A percentile compares a stretch with the other conserved stretches of the same genome.
Evolutionary conservation across 2,113 vertebrate species (phyloP).

Genomic region (Asarcornis scutulata): DNA sequence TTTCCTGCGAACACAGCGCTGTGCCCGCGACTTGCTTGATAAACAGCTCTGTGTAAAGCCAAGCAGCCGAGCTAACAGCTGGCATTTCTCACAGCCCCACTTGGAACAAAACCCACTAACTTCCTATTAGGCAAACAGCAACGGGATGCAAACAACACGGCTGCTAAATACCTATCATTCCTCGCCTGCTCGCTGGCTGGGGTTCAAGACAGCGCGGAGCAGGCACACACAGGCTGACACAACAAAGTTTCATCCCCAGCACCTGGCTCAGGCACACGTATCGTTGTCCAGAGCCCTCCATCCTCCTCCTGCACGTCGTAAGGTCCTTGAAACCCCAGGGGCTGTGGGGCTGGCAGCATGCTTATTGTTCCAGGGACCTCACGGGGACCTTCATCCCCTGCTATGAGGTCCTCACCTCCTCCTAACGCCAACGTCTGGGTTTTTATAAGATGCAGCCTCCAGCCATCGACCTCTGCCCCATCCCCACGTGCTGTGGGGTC

Average conservation of each 20-base stretch:
- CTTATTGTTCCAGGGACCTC: neutral
- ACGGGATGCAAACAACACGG: neutral
- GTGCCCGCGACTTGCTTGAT: neutral
- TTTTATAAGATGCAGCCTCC: neutral
- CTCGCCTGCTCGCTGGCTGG: neutral
- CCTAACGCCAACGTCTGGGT: neutral
- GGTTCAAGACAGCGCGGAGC: neutral
- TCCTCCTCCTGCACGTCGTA: neutral
- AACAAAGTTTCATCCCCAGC: neutral
- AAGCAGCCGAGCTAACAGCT: neutral
- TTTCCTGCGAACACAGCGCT: neutral
- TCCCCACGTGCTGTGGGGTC: accelerated
- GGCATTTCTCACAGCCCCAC: neutral
- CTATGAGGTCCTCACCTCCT: neutral
- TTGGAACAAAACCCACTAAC: neutral
- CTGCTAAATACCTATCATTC: neutral
- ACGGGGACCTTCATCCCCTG: neutral
- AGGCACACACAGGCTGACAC: neutral
- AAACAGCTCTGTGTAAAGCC: neutral
- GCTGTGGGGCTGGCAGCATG: neutral
- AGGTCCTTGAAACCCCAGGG: neutral
- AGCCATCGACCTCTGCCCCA: neutral
- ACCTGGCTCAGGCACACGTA: neutral
- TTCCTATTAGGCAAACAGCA: neutral
- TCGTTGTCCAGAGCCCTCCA: neutral